Conservation (phyloP, 1,140 invertebrate genomes). For the Eriosoma lanigerum region DNA sequence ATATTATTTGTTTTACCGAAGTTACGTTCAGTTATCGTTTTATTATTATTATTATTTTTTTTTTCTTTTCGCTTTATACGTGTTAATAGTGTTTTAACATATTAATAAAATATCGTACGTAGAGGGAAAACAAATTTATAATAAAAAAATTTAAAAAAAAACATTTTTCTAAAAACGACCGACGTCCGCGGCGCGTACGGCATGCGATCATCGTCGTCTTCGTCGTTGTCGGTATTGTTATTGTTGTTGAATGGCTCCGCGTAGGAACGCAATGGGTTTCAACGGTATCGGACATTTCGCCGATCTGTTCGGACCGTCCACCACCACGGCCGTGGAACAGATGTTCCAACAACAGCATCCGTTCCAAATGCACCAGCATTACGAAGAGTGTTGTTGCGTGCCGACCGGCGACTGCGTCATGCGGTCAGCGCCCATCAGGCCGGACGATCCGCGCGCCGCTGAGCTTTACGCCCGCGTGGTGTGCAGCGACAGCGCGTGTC, state of each 20-base stretch:
- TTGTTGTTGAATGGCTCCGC: constrained; percentile 44
- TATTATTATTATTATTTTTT: too few relatives aligned
- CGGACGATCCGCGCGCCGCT: constrained; percentile 65
- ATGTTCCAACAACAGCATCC: background rate
- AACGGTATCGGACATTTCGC: constrained; percentile 45
- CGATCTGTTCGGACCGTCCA: constrained; percentile 40
- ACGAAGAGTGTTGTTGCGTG: constrained; percentile 79
- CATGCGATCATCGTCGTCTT: background rate
- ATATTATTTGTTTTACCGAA: too few relatives aligned
- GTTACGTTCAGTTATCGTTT: too few relatives aligned
- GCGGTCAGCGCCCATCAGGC: constrained; percentile 66
- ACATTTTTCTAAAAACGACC: too few relatives aligned
- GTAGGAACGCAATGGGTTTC: constrained; percentile 46
- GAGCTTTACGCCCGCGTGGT: constrained; percentile 82
- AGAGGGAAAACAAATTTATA: too few relatives aligned
- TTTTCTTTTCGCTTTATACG: too few relatives aligned
- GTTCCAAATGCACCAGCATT: constrained; percentile 55
- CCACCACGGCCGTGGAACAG: constrained; percentile 35
- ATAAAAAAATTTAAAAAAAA: too few relatives aligned
- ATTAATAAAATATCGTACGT: too few relatives aligned
- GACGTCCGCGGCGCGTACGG: background rate
- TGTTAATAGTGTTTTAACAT: too few relatives aligned
- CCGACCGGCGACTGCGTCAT: constrained; percentile 69
- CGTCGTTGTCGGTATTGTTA: background rate
- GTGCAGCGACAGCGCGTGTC: constrained; percentile 93